Evolutionary conservation across 2,113 vertebrate genomes (phyloP), one percentile per base, ranked within the genome.

Genomic region (Regulus satrapa): DNA sequence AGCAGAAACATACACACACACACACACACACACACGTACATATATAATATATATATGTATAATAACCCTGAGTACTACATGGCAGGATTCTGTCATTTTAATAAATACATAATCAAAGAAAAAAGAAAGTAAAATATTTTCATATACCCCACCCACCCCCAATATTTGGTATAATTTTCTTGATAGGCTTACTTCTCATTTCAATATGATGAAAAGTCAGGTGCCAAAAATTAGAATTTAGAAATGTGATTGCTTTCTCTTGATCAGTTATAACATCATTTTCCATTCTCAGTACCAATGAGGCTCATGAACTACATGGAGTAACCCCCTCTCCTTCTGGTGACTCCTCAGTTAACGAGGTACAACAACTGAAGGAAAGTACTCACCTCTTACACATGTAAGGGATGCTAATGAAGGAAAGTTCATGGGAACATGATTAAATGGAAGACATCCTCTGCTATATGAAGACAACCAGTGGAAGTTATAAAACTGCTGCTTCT

Each of bases 131-230:
- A n/a, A n/a, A n/a, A n/a, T n/a, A n/a, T 52, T 73, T 75, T 69
- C 2, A 61, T 52, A 45, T 4, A 17, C 1, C 6, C 2, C 3
- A 6, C 2, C 2, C 32, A 6, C 2, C 2, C 32, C 3, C 2
- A 29, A 28, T n/a, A 12, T 64, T 88, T 75, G 17, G 12, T n/a
- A 17, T 29, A 0, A 12, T 81, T 78, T 69, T 76, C 23, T 74
- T 36, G 29, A 36, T 40, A 54, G 43, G 16, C 13, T 89, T 85
- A 18, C 18, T 75, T 78, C 29, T 61, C 43, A 61, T 48, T 75
- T 78, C 38, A 66, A 3, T 36, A 21, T 58, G 17, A 79, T 34
- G 28, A 43, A 87, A 91, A 91, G 10, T 2, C 75, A 59, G 26
- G 48, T 23, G 17, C 45, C 15, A 85, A 87, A 89, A 91, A 43